These are phyloP conservation scores for Palloptera scutellata DNA, from an alignment of 2,888 invertebrate species.

Conservation along the genomic window DNA sequence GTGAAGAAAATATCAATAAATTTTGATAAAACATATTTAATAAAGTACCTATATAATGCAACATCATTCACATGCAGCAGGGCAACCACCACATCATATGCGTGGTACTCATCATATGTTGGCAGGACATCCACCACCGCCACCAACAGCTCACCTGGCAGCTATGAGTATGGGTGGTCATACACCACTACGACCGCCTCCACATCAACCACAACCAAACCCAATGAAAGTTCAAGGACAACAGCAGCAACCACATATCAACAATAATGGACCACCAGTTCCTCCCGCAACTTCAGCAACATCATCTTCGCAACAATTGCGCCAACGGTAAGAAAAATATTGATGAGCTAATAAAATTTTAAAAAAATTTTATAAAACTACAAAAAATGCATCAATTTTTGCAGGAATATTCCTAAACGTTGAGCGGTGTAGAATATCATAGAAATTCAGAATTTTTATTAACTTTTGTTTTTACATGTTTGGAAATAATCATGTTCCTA, in stretches of 20 bases:
- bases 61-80: conserved; percentile 33
- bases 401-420: no score
- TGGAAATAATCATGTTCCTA: neutral
- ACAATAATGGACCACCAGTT: conserved; percentile 7
- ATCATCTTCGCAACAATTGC: neutral
- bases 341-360: no score
- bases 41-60: conserved; percentile 24
- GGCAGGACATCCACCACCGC: conserved; percentile 4
- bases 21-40: neutral
- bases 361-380: no score
- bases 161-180: neutral
- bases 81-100: conserved; percentile 32
- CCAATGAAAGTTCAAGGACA: conserved; percentile 14
- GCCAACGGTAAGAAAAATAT: neutral
- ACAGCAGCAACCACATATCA: conserved; percentile 3
- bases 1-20: neutral
- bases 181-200: no score
- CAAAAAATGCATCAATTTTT: no score
- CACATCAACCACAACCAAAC: conserved; percentile 12
- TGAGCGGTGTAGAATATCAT: no score
- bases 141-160: neutral
- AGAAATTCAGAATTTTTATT: no score
- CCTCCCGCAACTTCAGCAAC: neutral
- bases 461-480: neutral
- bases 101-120: conserved; percentile 30